Conservation (phyloP, 35 echinoderm and acorn worm genomes). For the Heliocidaris tuberculata region DNA sequence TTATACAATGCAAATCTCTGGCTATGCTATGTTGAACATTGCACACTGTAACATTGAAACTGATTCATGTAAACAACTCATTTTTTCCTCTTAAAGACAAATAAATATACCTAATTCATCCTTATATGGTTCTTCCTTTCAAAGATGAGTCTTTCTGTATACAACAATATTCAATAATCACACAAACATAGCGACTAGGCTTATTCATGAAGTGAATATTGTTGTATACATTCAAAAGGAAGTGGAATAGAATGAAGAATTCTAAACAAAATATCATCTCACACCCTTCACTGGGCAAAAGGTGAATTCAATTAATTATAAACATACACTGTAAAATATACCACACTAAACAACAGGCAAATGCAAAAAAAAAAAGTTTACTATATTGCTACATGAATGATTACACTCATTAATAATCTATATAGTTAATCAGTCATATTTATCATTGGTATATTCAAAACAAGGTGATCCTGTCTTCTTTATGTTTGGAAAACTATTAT, state of each 20-base stretch:
- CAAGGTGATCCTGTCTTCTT: background rate
- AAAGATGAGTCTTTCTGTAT: background rate
- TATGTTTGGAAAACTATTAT: background rate
- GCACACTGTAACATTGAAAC: constrained; percentile 9
- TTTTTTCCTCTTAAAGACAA: background rate
- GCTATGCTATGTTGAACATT: background rate
- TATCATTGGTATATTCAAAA: background rate
- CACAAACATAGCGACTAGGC: no score
- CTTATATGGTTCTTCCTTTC: background rate
- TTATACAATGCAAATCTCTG: constrained; percentile 17
- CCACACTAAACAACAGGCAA: background rate
- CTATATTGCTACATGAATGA: background rate
- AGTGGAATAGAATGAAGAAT: background rate
- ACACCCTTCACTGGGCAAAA: no score
- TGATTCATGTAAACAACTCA: background rate
- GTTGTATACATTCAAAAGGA: background rate
- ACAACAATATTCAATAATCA: no score
- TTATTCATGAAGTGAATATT: no score
- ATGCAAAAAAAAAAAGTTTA: background rate
- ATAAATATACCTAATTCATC: background rate
- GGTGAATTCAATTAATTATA: no score
- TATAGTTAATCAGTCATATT: background rate
- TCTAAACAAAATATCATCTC: no score
- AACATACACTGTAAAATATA: background rate
- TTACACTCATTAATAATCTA: background rate